Base-by-base conservation (phyloP, 2,888 invertebrate species). In the Ephialtes manifestator region DNA sequence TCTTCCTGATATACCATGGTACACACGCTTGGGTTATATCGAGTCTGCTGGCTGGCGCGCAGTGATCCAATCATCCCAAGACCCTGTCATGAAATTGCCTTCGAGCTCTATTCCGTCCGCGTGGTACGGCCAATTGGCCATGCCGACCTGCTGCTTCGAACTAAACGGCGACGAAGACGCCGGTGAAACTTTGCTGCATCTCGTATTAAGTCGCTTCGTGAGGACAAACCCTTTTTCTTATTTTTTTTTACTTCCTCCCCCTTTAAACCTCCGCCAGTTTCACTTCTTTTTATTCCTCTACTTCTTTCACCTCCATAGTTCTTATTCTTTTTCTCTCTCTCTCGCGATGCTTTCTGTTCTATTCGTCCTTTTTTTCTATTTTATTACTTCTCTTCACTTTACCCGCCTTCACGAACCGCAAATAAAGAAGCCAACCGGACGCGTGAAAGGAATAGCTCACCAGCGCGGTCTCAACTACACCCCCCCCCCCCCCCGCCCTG, bases 61-160 rank as follows among this genome's bases (percentile, higher is more conserved):
- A 89, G 91, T 92, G 93, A 93, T 92, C 93, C 93, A 93, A 93
- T 93, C 92, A 93, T 93, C 92, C 90, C 91, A 89, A 92, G 92
- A 91, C 90, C 89, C 90, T 92, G 92, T 93, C 92, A 91, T 91
- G 92, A 92, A 92, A 93, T 93, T 92, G 91, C 92, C 90, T 91
- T 90, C 89, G 87, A 90, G 88, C 89, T 90, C 92, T 90, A 93
- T 92, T 92, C 92, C 89, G 89, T 90, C 91, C 92, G 90, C 91
- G 90, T 92, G 91, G 91, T 90, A 91, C 88, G 90, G 89, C 90
- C 92, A 92, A 92, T 92, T 92, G 92, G 90, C 88, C 89, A 83
- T 87, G 88, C 89, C 90, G 81, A 82, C 84, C 86, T 77, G 89
- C 88, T 86, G 86, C 81, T 65, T 81, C 60, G 71, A 68, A 65